Base-by-base conservation (phyloP, 2,888 invertebrate genomes). In the Ochlodes sylvanus region DNA sequence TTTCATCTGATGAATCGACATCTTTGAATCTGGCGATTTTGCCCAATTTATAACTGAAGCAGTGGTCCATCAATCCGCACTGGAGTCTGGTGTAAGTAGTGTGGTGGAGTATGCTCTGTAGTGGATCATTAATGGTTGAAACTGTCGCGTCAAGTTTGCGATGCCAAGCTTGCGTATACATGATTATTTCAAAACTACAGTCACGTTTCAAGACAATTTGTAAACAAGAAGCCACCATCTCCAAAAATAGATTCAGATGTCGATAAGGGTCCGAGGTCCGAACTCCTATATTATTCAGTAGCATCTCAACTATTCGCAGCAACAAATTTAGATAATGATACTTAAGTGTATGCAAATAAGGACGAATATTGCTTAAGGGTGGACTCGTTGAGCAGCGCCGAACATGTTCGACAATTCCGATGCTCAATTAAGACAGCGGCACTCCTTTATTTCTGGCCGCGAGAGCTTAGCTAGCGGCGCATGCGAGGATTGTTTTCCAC, bases 371-470 rank as follows among this genome's bases (percentile, higher is more conserved):
- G 67, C 47, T 10, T 41, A 14, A 21, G 10, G 50, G 44, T 15
- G 42, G 60, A 19, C 32, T 38, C 38, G 54, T 19, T 19, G 58
- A 60, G 10, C 66, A 15, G 14, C 66, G 54, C 42, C 19, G 67
- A 47, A 55, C 67, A 67, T 67, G 67, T 61, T 67, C 61, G 67
- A 67, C 67, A 57, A 68, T 68, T 80, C 79, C 79, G 78, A 79
- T 82, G 81, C 82, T 80, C 83, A 87, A 86, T 87, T 88, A 87
- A 80, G 83, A 83, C 68, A 68, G 50, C 61, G 86, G 76, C 81
- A 81, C 84, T 83, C 84, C 86, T 84, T 85, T 87, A 87, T 84
- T 87, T 83, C 84, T 80, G 82, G 83, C 85, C 85, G 85, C 84
- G 85, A 83, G 87, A 85, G 86, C 87, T 84, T 66, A 58, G 83